Evolutionary conservation across 2,113 vertebrate genomes (phyloP).

Genomic region (Daubentonia madagascariensis): DNA sequence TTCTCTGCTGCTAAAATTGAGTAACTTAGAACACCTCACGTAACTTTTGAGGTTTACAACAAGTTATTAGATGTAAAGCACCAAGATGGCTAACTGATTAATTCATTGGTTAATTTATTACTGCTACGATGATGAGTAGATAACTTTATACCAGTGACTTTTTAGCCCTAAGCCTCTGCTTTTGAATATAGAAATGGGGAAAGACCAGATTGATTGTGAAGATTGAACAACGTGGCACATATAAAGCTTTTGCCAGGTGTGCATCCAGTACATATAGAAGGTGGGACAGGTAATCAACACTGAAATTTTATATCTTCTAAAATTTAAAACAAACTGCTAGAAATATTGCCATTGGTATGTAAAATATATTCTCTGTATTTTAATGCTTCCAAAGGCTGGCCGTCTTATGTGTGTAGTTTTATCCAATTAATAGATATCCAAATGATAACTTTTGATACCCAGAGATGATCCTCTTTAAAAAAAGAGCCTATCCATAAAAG

Average conservation of each 20-base stretch:
- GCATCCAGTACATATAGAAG: not conserved
- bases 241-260: not conserved
- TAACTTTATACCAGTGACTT: not conserved
- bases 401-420: conserved; percentile 61
- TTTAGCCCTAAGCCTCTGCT: not conserved
- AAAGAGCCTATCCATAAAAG: conserved; percentile 77
- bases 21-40: not conserved
- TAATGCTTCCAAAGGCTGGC: conserved; percentile 57
- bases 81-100: not conserved
- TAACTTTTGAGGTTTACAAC: not conserved
- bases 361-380: not conserved
- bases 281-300: not conserved
- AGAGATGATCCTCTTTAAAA: conserved; percentile 76
- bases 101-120: not conserved
- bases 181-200: not conserved
- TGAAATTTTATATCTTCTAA: not conserved
- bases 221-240: not conserved
- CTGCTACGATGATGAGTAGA: not conserved
- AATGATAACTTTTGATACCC: conserved; percentile 70
- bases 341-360: not conserved
- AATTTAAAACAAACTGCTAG: conserved; percentile 39
- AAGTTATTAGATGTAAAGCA: not conserved
- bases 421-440: conserved; percentile 70
- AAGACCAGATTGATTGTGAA: not conserved
- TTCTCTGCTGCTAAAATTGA: not conserved